Conservation (phyloP, 2,888 invertebrate genomes). For the Embidobia sp. region DNA sequence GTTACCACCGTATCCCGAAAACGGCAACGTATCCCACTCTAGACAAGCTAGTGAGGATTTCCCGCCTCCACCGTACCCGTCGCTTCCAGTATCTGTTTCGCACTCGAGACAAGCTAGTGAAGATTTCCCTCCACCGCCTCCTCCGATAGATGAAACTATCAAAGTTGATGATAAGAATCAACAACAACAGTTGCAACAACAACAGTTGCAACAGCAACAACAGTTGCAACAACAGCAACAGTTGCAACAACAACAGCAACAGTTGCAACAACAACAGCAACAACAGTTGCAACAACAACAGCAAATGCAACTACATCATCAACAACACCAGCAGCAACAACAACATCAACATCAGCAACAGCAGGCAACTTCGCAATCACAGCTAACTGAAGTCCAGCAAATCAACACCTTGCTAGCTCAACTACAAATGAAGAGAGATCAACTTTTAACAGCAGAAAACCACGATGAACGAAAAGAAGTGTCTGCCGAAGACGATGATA, state of each 20-base stretch:
- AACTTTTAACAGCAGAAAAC: conserved; percentile 76
- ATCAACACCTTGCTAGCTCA: conserved; percentile 76
- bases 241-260: no score
- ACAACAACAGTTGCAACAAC: no score
- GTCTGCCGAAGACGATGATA: conserved; percentile 71
- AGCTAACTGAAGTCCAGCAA: conserved; percentile 75
- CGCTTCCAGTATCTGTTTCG: conserved; percentile 86
- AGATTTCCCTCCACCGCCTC: conserved; percentile 95
- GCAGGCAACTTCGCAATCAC: conserved; percentile 11
- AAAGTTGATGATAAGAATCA: conserved; percentile 44
- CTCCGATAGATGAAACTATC: conserved; percentile 87
- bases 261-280: no score
- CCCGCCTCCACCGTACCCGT: conserved; percentile 89
- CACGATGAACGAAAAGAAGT: conserved; percentile 74
- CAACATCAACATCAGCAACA: no score
- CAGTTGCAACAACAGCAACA: no score
- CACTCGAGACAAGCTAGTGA: conserved; percentile 94
- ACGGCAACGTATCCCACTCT: conserved; percentile 81
- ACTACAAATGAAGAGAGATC: conserved; percentile 80
- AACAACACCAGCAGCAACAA: no score
- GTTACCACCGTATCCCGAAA: conserved; percentile 82
- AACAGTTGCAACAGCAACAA: no score
- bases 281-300: no score
- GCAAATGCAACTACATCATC: no score
- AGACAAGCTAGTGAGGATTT: conserved; percentile 83